phyloP scores from a whole-genome alignment of 2,888 invertebrate genomes.

The Saturnia pavonia region DNA sequence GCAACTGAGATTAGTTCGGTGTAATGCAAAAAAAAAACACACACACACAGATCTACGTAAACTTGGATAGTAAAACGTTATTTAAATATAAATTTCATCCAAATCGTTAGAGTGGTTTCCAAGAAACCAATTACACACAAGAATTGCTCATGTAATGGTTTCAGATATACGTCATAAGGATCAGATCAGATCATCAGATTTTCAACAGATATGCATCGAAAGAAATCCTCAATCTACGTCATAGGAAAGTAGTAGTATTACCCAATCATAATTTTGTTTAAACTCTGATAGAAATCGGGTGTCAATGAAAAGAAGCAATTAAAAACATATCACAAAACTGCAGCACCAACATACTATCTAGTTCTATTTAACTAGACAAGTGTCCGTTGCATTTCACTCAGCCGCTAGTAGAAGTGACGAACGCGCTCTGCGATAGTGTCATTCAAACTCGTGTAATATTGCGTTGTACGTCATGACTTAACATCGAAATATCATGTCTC shows the following conservation, averaged over 20 bases:
- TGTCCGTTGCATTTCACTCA: slow-evolving; percentile 21
- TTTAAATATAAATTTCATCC: too few species aligned
- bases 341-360: slow-evolving; percentile 22
- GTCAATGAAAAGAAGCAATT: slow-evolving; percentile 9
- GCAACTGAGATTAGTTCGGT: too few species aligned
- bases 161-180: too few species aligned
- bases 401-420: slow-evolving; percentile 29
- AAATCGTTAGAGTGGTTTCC: too few species aligned
- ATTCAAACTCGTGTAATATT: slow-evolving; percentile 41
- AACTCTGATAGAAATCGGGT: neutral
- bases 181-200: too few species aligned
- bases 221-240: neutral
- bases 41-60: too few species aligned
- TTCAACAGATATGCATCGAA: neutral
- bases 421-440: slow-evolving; percentile 43
- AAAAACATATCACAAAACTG: slow-evolving; percentile 19
- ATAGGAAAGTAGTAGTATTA: neutral
- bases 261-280: neutral
- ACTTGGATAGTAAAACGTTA: too few species aligned
- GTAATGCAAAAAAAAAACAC: too few species aligned
- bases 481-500: slow-evolving; percentile 37
- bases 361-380: slow-evolving; percentile 24
- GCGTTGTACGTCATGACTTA: slow-evolving; percentile 42
- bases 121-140: too few species aligned
- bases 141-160: too few species aligned